Base-by-base conservation (phyloP, 2,113 vertebrate genomes). In the Hippocampus abdominalis region DNA sequence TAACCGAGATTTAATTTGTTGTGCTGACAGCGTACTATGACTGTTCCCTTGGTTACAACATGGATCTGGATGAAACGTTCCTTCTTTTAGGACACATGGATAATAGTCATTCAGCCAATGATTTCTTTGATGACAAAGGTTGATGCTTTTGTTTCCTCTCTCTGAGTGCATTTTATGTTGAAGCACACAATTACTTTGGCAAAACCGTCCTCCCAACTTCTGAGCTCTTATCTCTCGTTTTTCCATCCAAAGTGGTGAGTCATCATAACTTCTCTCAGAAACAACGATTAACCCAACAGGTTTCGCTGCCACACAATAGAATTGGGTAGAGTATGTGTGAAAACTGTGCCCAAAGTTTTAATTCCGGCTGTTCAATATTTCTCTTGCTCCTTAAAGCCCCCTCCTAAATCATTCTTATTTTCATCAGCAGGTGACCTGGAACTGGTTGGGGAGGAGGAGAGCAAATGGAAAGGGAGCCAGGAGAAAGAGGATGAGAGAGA, bases 381-480 rank as follows among this genome's bases (percentile, higher is more conserved):
- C 68, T 68, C 40, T 62, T 2, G 25, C 39, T 44, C 71, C 68
- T 72, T 53, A 66, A 75, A 77, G 44, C 74, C 72, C 29, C 79
- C 29, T 63, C 57, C 68, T 74, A 32, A 78, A 75, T 81, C 44
- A 5, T 71, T 77, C 18, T 69, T 82, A 29, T 79, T 84, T 83
- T 77, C 74, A 71, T 75, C 44, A 27, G 74, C 82, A 89, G 87
- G 80, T 88, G 72, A 82, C 73, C 69, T 78, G 76, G 66, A 75
- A 75, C 64, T 53, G 64, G 71, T 75, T 74, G 78, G 65, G 75
- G 7, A 54, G 36, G 67, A 77, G 59, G 56, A 73, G 77, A 78
- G 39, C 77, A 69, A 76, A 79, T 85, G 81, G 71, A 85, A 77
- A 73, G 10, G 49, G 44, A 73, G 64, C 65, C 69, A 67, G 76